Base-by-base conservation (phyloP, 1,140 invertebrate genomes). In the Scaptomyza pallida region DNA sequence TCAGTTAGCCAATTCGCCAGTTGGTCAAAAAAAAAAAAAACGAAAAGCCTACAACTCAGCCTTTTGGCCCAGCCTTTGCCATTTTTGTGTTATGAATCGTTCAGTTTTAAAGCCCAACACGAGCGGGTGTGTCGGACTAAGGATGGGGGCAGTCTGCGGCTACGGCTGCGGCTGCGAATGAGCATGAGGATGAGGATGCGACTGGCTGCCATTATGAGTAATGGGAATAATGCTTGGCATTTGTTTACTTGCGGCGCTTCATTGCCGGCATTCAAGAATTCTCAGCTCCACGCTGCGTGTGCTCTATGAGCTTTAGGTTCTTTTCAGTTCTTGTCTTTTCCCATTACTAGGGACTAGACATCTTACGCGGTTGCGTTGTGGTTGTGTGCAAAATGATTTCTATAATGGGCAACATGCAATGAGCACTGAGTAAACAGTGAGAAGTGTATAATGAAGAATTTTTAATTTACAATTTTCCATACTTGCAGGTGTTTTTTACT, bases 21-120 rank as follows among this genome's bases (percentile, higher is more conserved):
- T 48, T 62, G 59, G 40, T 37, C 61, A 54, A 30, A 43, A 70
- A 69, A 10, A 9, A 9, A 30, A 5, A 1, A 30, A 30, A 30
- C 0, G 0, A 26, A 30, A 9, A 9, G 26, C 30, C 54, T 30
- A 26, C 19, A 37, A 19, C 50, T 5, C 37, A 23, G 23, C 40
- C 19, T 35, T 19, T 47, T 15, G 1, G 16, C 44, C 45, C 9
- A 41, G 9, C 56, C 30, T 75, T 60, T 59, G 72, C 81, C 57
- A 80, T 85, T 75, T 72, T 76, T 72, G 64, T 70, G 59, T 85
- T 85, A 85, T 85, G 80, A 86, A 85, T 85, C 80, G 64, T 75
- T 65, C 55, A 69, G 79, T 75, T 79, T 79, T 79, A 73, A 73
- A n/a, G 43, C 45, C 30, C 72, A 54, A 63, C 70, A 67, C 78